These are phyloP conservation scores for Perca schrenkii DNA, from an alignment of 2,113 vertebrate species.

Conservation along the genomic window DNA sequence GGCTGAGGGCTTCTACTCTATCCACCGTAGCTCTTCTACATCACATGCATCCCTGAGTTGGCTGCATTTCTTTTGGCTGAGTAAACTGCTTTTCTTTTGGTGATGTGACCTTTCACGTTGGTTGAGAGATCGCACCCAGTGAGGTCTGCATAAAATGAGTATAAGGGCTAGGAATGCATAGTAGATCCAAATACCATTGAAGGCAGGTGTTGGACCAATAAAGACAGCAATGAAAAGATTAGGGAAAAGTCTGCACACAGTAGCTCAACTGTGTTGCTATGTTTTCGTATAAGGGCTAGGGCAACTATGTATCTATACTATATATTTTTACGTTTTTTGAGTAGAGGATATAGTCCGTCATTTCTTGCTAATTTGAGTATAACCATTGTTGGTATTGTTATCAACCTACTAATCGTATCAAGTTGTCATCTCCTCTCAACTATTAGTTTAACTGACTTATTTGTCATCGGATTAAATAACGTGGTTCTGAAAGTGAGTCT, in stretches of 20 bases:
- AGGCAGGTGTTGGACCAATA: too few species aligned
- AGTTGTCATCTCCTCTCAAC: slow-evolving; percentile 15
- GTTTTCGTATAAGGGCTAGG: not conserved
- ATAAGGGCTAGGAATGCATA: not conserved
- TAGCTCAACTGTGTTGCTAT: too few species aligned
- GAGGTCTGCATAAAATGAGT: not conserved
- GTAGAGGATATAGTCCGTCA: not conserved
- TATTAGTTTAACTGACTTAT: slow-evolving; percentile 44
- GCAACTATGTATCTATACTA: slow-evolving; percentile 3
- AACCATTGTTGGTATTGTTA: not conserved
- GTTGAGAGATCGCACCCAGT: not conserved
- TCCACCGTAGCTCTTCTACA: not conserved
- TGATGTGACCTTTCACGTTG: slow-evolving; percentile 13
- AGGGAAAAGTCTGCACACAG: too few species aligned
- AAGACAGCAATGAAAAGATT: too few species aligned
- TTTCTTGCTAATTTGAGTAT: slow-evolving; percentile 5
- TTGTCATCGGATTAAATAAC: slow-evolving; percentile 55
- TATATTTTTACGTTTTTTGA: not conserved
- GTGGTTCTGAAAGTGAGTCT: slow-evolving; percentile 57
- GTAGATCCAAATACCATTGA: too few species aligned
- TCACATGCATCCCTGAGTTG: not conserved
- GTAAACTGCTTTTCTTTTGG: slow-evolving; percentile 12
- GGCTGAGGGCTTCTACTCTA: not conserved
- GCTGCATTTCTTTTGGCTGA: slow-evolving; percentile 5
- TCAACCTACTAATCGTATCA: slow-evolving; percentile 1